Conservation (phyloP, 2,797 vertebrate species). For the Myoxocephalus aenaeus region DNA sequence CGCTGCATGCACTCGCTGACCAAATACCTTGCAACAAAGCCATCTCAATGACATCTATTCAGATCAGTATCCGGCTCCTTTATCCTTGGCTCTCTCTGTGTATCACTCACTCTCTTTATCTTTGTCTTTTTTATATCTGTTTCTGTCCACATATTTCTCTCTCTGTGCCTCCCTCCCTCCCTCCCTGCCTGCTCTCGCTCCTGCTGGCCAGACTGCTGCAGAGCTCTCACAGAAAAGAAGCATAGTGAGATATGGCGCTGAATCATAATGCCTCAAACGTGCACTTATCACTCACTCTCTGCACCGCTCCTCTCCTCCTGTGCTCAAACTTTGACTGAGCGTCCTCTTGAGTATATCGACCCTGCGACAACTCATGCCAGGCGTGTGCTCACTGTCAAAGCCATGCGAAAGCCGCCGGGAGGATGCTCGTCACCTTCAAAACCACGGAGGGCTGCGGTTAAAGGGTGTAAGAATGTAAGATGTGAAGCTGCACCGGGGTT, state of each 20-base stretch:
- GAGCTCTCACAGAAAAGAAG: constrained; percentile 73
- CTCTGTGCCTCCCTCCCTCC: background rate
- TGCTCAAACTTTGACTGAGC: constrained; percentile 30
- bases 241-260: constrained; percentile 80
- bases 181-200: constrained; percentile 16
- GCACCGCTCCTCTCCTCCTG: constrained; percentile 33
- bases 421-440: constrained; percentile 33
- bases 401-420: background rate
- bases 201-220: constrained; percentile 70
- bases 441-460: constrained; percentile 25
- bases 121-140: constrained; percentile 30
- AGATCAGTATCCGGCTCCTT: constrained; percentile 14
- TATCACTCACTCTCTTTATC: constrained; percentile 32
- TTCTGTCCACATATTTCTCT: constrained; percentile 43
- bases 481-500: constrained; percentile 12
- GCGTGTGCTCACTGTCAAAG: constrained; percentile 5
- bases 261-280: constrained; percentile 77
- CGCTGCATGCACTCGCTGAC: constrained; percentile 47
- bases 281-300: constrained; percentile 62
- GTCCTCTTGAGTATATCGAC: constrained; percentile 30
- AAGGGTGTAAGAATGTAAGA: background rate
- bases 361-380: constrained; percentile 20
- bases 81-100: constrained; percentile 3
- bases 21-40: constrained; percentile 18
- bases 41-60: constrained; percentile 6